Evolutionary conservation across 2,797 vertebrate genomes (phyloP).

Genomic region (Sebastiscus albofasciatus): DNA sequence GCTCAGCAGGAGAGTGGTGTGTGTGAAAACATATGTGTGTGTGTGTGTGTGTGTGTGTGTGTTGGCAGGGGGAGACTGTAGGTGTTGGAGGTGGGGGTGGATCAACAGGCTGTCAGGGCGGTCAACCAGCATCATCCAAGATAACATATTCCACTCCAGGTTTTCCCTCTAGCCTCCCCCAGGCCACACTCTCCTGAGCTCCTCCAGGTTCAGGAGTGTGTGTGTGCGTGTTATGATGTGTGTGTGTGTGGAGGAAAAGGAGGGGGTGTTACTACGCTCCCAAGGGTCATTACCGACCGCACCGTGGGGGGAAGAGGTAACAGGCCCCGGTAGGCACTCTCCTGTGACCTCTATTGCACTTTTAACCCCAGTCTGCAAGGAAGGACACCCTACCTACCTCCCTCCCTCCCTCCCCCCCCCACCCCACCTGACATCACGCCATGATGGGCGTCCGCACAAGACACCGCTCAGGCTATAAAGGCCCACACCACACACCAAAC

Average conservation of each 20-base stretch:
- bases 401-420: neutral
- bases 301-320: conserved; percentile 40
- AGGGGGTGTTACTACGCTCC: conserved; percentile 60
- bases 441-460: neutral
- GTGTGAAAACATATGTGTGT: conserved; percentile 7
- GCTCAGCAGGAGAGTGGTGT: conserved; percentile 36
- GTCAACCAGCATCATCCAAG: conserved; percentile 72
- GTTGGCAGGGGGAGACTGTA: conserved; percentile 15
- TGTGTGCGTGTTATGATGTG: conserved; percentile 1
- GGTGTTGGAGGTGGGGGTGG: conserved; percentile 8
- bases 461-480: neutral
- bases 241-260: conserved; percentile 26
- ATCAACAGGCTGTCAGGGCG: conserved; percentile 81
- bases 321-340: conserved; percentile 46
- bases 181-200: conserved; percentile 66
- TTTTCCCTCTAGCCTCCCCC: conserved; percentile 72
- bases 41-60: neutral
- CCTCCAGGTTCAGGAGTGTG: conserved; percentile 65
- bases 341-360: conserved; percentile 75
- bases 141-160: conserved; percentile 77
- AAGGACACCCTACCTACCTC: conserved; percentile 17
- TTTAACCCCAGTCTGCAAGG: conserved; percentile 64
- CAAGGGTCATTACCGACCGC: conserved; percentile 69
- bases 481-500: too few relatives aligned
- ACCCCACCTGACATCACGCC: conserved; percentile 7